phyloP scores from a whole-genome alignment of 2,888 invertebrate species.

The Diadegma fenestrale region DNA sequence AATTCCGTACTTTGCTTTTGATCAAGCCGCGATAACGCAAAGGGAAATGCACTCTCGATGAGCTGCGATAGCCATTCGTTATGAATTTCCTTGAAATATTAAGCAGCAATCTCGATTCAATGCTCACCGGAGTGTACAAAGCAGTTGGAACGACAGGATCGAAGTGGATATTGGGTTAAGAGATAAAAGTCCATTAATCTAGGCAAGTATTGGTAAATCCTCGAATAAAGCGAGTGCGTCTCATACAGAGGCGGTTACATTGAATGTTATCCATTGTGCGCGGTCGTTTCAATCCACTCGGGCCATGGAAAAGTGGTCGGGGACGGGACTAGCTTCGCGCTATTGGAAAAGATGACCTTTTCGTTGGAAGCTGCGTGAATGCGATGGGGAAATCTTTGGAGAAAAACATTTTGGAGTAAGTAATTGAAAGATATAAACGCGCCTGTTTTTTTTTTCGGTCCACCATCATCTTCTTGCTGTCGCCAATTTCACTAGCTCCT shows the following conservation, averaged over 20 bases:
- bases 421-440: neutral
- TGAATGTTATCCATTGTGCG: neutral
- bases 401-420: neutral
- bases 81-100: slow-evolving; percentile 44
- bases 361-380: neutral
- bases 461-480: neutral
- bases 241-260: neutral
- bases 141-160: neutral
- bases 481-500: too few species aligned
- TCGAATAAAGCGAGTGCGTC: slow-evolving; percentile 3
- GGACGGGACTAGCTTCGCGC: neutral
- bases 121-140: neutral
- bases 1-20: slow-evolving; percentile 16
- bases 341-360: neutral
- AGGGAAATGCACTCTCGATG: neutral
- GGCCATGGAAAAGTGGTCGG: neutral
- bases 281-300: neutral
- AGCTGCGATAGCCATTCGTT: slow-evolving; percentile 10
- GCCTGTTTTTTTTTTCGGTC: neutral
- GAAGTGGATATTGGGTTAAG: neutral
- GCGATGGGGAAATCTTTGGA: neutral
- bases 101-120: slow-evolving; percentile 16
- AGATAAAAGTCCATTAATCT: neutral
- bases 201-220: neutral
- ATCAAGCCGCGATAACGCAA: neutral